Evolutionary conservation across 2,888 invertebrate genomes (phyloP).

Genomic region (Dermolepida albohirtum): DNA sequence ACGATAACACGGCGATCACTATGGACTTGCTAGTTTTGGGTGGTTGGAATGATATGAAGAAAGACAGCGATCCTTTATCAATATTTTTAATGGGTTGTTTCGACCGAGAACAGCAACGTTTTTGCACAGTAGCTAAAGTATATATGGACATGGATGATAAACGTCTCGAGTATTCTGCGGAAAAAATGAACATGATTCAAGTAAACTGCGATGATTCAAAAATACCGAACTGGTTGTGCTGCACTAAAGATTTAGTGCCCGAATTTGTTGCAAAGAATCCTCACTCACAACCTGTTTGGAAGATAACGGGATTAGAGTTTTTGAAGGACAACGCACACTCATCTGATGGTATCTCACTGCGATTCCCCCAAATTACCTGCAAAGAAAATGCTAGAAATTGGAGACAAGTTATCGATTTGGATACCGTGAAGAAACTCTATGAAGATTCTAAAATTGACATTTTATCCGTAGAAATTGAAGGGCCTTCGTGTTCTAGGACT

Average conservation of each 20-base stretch:
- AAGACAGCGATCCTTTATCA: too few species aligned
- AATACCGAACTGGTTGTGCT: constrained; percentile 84
- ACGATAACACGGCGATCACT: too few species aligned
- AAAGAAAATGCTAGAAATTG: constrained; percentile 88
- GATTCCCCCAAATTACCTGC: constrained; percentile 90
- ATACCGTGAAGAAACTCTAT: too few species aligned
- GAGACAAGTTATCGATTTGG: constrained; percentile 59
- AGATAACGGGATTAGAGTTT: constrained; percentile 89
- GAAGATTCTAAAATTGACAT: too few species aligned
- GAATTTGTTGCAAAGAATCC: constrained; percentile 91
- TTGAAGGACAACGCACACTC: constrained; percentile 87
- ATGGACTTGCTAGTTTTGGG: too few species aligned
- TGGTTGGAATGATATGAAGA: too few species aligned
- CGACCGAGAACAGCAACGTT: too few species aligned
- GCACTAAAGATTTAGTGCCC: constrained; percentile 86
- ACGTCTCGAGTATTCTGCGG: constrained; percentile 56
- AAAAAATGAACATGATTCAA: constrained; percentile 79
- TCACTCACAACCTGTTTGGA: constrained; percentile 91
- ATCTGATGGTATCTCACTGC: constrained; percentile 91
- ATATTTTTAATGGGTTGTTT: too few species aligned
- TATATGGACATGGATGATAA: too few species aligned
- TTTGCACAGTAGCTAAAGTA: too few species aligned
- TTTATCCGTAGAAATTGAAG: too few species aligned
- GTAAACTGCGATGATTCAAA: constrained; percentile 78
- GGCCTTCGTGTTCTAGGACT: too few species aligned